Evolutionary conservation across 1,140 invertebrate species (phyloP), one percentile per base, ranked within the genome.

Genomic region (Vanessa tameamea): DNA sequence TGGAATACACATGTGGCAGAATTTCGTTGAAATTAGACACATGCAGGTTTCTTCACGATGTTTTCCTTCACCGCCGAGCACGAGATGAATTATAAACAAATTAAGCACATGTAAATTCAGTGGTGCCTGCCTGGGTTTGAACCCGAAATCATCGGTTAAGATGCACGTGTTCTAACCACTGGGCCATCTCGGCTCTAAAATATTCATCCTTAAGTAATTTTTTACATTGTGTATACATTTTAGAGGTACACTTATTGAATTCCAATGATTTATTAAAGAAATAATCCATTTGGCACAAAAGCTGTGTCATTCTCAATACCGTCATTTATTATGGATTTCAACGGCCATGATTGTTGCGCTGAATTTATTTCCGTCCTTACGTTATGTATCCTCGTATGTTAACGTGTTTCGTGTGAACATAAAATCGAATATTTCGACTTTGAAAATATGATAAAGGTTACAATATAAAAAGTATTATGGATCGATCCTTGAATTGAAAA

Each of bases 301-400:
- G 66, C 31, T 37, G 37, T 37, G 31, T 57, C 66, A 47, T 68
- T 53, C 26, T 61, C 43, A 61, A 61, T 15, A 61, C 57, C 26
- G 53, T 31, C n/a, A 31, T 55, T 57, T 55, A 68, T 47, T 55
- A 68, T 9, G 65, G 50, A 43, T 20, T 55, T 57, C 66, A 55
- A 47, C 53, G 37, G 13, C 37, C 53, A 23, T 68, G 16, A 57
- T 26, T 12, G 5, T 47, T 31, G 23, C 26, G 23, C 15, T 16
- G 57, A 37, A 61, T 61, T 61, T 61, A 61, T 61, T 61, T n/a
- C 57, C 13, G 55, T 57, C 55, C 11, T 57, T 57, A 57, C 20
- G 31, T 57, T 57, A 57, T 26, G 23, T 57, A 26, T 57, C 55
- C 55, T 57, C 55, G 55, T 31, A 23, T 26, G 13, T 57, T 57